Base-by-base conservation (phyloP, 2,797 vertebrate species). In the Moxostoma hubbsi region DNA sequence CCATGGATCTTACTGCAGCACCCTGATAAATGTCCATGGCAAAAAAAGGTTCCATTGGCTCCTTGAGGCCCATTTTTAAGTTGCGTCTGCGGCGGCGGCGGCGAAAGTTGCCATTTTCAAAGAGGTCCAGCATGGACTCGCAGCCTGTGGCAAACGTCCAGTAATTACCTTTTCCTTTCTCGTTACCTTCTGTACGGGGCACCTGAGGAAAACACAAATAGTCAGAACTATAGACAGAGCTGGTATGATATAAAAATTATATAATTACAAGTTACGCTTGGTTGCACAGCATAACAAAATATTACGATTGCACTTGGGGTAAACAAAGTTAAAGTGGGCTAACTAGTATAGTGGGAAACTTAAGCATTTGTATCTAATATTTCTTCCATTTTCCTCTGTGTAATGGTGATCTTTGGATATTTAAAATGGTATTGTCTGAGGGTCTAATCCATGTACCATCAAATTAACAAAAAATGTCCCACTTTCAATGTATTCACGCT, bases 111-210 rank as follows among this genome's bases (percentile, higher is more conserved):
- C 98, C 97, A 0, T 98, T 97, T 91, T 99, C 98, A 69, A 99
- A 99, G 61, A 99, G 94, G 87, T 99, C 98, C 61, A 98, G 94
- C 95, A 98, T 98, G 43, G 97, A 98, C 86, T 97, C 97, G 0
- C 98, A 99, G 78, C 98, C 98, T 0, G 94, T 92, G 5, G 97
- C 97, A 83, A 99, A 97, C 36, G 96, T 98, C 97, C 98, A 99
- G 90, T 93, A 99, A 90, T 96, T 99, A 59, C 98, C 98, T 79
- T 99, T 99, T 2, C 97, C 97, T 73, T 97, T 98, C 81, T 96
- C 97, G 15, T 96, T 97, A 69, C 97, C 97, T 88, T 98, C 96
- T 7, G 95, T 94, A 71, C 98, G 94, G 72, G 98, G 97, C 84
- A 99, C 96, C 98, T 99, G 91, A 6, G 82, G 80, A 82, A 77